These are phyloP conservation scores for Acrobasis consociella DNA, from an alignment of 2,888 invertebrate genomes.

Conservation along the genomic window DNA sequence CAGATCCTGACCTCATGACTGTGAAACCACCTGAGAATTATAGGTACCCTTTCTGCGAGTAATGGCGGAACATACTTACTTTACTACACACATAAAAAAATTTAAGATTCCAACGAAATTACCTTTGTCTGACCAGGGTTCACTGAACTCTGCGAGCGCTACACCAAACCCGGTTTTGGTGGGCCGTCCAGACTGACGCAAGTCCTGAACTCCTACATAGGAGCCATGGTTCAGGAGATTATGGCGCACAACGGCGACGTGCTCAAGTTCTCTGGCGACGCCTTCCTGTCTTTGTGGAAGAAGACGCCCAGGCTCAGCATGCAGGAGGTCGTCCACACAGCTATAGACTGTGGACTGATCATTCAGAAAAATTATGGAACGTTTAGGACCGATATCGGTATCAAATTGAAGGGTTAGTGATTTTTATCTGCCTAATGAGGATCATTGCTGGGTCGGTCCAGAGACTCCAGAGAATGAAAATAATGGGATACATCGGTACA, in stretches of 20 bases:
- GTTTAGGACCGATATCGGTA: constrained; percentile 84
- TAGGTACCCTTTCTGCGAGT: no score
- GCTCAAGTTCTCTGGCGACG: constrained; percentile 86
- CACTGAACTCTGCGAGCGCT: constrained; percentile 85
- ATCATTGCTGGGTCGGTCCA: no score
- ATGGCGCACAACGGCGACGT: constrained; percentile 85
- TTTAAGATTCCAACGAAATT: no score
- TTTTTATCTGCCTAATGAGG: not conserved
- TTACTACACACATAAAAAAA: no score
- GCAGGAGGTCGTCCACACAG: constrained; percentile 84
- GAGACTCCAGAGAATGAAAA: no score
- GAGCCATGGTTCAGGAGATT: constrained; percentile 87
- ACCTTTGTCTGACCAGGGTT: constrained; percentile 69
- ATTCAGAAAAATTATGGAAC: constrained; percentile 86
- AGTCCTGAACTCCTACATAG: constrained; percentile 87
- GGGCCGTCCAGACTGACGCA: constrained; percentile 88
- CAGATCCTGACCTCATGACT: no score
- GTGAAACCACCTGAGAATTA: no score
- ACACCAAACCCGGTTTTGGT: constrained; percentile 84
- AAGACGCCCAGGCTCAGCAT: constrained; percentile 75
- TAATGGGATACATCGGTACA: no score
- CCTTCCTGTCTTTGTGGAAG: constrained; percentile 87
- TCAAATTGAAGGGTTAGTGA: constrained; percentile 80
- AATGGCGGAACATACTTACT: no score
- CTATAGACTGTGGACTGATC: constrained; percentile 85